Evolutionary conservation across 1,140 invertebrate species (phyloP).

Genomic region (Brachionus koreanus): DNA sequence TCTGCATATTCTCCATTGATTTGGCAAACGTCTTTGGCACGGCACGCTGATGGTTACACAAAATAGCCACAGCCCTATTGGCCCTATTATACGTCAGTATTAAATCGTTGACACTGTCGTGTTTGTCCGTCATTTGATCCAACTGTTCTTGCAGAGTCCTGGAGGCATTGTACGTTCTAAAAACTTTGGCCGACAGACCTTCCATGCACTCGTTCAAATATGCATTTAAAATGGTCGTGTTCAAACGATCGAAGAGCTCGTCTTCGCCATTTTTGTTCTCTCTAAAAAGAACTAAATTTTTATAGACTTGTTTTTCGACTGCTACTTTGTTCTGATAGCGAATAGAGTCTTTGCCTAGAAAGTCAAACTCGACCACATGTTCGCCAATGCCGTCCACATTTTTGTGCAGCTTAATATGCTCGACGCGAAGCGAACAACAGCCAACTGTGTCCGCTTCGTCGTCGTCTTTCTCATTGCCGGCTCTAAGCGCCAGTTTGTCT

Average conservation of each 20-base stretch:
- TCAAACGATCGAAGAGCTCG: constrained; percentile 96
- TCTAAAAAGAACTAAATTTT: constrained; percentile 95
- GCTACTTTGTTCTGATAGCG: constrained; percentile 89
- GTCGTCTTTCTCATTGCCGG: constrained; percentile 99
- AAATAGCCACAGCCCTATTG: constrained; percentile 91
- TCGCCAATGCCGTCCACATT: constrained; percentile 73
- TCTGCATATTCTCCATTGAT: constrained; percentile 95
- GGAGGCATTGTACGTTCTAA: constrained; percentile 99
- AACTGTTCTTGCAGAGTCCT: constrained; percentile 93
- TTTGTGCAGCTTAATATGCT: constrained; percentile 87
- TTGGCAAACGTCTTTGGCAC: constrained; percentile 91
- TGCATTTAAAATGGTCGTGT: constrained; percentile 90
- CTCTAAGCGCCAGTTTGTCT: constrained; percentile 94
- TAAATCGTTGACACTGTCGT: constrained; percentile 65
- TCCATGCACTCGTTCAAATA: constrained; percentile 96
- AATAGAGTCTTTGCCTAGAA: constrained; percentile 79
- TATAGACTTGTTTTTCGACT: constrained; percentile 96
- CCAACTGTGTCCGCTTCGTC: constrained; percentile 91
- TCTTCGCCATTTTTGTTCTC: constrained; percentile 91
- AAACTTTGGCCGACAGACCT: constrained; percentile 97
- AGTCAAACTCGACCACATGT: constrained; percentile 96
- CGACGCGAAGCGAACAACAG: constrained; percentile 96
- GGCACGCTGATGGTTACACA: constrained; percentile 99
- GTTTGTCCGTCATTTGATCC: constrained; percentile 72
- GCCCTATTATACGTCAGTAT: constrained; percentile 93